Conservation (phyloP, 2,113 vertebrate genomes). For the Rhea americana region DNA sequence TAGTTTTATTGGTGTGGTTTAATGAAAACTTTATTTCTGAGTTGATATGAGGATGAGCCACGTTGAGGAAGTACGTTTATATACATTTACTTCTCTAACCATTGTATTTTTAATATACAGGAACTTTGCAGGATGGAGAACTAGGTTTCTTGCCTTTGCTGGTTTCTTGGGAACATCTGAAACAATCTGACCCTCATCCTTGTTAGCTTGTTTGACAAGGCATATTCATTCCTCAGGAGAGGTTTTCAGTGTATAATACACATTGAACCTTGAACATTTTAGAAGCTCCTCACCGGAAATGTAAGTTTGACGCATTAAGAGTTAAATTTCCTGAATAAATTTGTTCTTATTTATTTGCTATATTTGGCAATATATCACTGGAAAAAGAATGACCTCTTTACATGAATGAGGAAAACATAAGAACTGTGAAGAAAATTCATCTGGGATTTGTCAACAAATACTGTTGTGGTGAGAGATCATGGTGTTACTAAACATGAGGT, state of each 20-base stretch:
- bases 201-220: not conserved
- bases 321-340: not conserved
- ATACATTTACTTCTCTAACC: not conserved
- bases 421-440: not conserved
- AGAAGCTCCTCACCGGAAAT: not conserved
- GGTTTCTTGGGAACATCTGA: conserved; percentile 32
- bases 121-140: conserved; percentile 18
- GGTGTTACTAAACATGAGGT: not conserved
- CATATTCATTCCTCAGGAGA: not conserved
- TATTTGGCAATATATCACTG: not conserved
- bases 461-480: accelerated
- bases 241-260: not conserved
- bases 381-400: not conserved
- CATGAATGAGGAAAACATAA: not conserved
- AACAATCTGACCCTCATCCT: not conserved
- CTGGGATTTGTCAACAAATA: not conserved
- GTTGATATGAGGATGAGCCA: not conserved
- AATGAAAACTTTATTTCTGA: not conserved
- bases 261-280: not conserved
- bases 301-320: not conserved
- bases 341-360: not conserved
- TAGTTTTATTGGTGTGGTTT: not conserved
- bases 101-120: not conserved
- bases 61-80: not conserved
- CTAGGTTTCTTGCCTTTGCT: not conserved